Conservation (phyloP, 2,888 invertebrate species). For the Ryuthela nishihirai region DNA sequence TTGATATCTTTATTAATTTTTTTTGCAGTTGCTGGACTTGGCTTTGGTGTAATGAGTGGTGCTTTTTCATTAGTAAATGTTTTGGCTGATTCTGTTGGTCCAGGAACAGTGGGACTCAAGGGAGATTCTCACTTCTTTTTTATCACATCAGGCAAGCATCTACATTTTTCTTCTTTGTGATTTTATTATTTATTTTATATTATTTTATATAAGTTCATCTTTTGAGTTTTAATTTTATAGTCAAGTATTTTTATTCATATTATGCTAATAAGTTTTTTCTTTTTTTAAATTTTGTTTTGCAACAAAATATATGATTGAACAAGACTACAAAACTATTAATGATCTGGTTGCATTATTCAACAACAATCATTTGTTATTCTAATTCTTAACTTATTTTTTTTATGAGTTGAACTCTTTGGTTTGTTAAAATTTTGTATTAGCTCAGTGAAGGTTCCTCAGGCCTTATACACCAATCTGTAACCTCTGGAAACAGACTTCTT, state of each 20-base stretch:
- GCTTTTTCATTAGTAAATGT: conserved; percentile 93
- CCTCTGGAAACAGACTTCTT: too few relatives aligned
- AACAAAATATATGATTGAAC: background rate
- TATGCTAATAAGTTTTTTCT: too few relatives aligned
- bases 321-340: background rate
- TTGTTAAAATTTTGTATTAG: too few relatives aligned
- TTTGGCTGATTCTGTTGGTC: conserved; percentile 88
- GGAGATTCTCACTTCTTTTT: conserved; percentile 83
- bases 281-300: background rate
- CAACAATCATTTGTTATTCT: background rate
- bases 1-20: background rate
- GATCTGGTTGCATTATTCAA: too few relatives aligned
- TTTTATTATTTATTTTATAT: too few relatives aligned
- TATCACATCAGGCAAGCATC: conserved; percentile 68
- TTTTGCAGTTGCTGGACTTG: conserved; percentile 78
- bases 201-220: too few relatives aligned
- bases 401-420: background rate
- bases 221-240: too few relatives aligned
- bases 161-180: conserved; percentile 51
- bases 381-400: background rate
- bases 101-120: conserved; percentile 87
- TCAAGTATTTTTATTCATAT: too few relatives aligned
- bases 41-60: conserved; percentile 94
- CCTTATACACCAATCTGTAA: too few relatives aligned
- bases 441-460: too few relatives aligned